Conservation (phyloP, 2,888 invertebrate genomes). For the Masnerella sp. region DNA sequence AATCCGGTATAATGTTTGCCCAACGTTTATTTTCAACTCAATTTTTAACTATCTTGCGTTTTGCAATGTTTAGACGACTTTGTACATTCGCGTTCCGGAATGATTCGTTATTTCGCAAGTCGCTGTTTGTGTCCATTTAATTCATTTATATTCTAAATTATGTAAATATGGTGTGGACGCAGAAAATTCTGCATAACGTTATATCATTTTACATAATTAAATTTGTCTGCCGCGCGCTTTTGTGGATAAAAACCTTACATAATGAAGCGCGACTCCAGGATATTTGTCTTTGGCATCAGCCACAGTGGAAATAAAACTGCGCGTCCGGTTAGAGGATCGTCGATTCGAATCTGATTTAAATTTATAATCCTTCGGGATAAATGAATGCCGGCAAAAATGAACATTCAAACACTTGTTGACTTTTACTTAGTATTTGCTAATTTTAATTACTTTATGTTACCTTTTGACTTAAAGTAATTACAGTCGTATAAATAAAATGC, state of each 20-base stretch:
- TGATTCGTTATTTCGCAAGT: constrained; percentile 25
- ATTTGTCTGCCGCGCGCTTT: constrained; percentile 28
- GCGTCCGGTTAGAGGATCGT: too few relatives aligned
- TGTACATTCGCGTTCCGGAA: neutral
- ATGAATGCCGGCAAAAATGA: too few relatives aligned
- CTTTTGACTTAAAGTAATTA: too few relatives aligned
- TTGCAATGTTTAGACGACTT: constrained; percentile 30
- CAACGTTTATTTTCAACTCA: too few relatives aligned
- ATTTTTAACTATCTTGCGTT: too few relatives aligned
- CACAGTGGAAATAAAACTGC: constrained; percentile 8
- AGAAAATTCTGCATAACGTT: constrained; percentile 31
- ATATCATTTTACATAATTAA: constrained; percentile 45
- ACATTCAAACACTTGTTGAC: too few relatives aligned
- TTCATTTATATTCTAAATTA: constrained; percentile 36
- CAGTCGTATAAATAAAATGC: too few relatives aligned
- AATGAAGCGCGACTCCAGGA: constrained; percentile 21
- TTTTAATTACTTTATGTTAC: too few relatives aligned
- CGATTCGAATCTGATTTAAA: too few relatives aligned
- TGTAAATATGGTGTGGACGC: constrained; percentile 29
- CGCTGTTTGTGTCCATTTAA: constrained; percentile 24
- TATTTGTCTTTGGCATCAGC: constrained; percentile 15
- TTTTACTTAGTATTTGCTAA: too few relatives aligned
- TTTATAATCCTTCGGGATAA: too few relatives aligned
- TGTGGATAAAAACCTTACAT: constrained; percentile 29
- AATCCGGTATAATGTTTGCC: too few relatives aligned